Evolutionary conservation across 2,113 vertebrate genomes (phyloP), one percentile per base, ranked within the genome.

Genomic region (Hydrolagus affinis): DNA sequence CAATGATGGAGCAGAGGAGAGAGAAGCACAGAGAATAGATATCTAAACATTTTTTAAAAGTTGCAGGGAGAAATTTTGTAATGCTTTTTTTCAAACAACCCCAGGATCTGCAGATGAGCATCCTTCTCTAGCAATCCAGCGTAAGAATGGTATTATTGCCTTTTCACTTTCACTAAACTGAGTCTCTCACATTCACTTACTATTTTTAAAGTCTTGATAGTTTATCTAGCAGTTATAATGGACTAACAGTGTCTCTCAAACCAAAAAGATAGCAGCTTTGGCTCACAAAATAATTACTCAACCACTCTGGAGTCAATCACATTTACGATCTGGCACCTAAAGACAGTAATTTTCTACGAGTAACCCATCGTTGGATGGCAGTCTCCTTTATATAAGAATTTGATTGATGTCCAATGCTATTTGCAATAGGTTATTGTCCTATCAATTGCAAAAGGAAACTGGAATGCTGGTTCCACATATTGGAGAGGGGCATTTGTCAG

Each of bases 331-430:
- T 75, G 73, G 73, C 73, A 56, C 73, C 73, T 56, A 56, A 56
- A 75, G 32, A 75, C 17, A 75, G 73, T 19, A 75, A 56, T 75
- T 75, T 75, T 19, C 32, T 75, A 56, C 56, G 30, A 75, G 73
- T 44, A 56, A 19, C 73, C 19, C 8, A 75, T 44, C 72, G 23
- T 80, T 80, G n/a, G 12, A 25, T 15, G 23, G 76, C 57, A 80
- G 19, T 7, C 59, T 64, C n/a, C 57, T 28, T n/a, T n/a, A 62
- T 25, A 21, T 28, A 25, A 80, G 59, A 62, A 80, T 28, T 80
- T 80, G 77, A 80, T 80, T 80, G 77, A 59, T 77, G 57, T 80
- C 8, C 77, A 21, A 28, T 17, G 77, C 23, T 30, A 28, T 4
- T 15, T 14, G 11, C n/a, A 80, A 80, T 32, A 56, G 56, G 77